Evolutionary conservation across 2,113 vertebrate species (phyloP).

Genomic region (Vidua chalybeata): DNA sequence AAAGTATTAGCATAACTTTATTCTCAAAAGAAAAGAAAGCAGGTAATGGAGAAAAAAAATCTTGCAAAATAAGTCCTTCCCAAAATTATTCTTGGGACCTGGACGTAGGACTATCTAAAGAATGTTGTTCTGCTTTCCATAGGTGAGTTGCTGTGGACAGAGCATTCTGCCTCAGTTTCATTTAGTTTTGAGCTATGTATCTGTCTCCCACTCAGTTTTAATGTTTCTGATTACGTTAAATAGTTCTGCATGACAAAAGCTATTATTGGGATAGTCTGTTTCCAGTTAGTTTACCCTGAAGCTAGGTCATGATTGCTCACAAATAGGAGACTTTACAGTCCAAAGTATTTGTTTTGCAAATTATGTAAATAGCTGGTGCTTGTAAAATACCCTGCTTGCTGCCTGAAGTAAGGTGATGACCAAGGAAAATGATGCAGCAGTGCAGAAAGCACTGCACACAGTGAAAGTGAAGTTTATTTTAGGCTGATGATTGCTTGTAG

Average conservation of each 20-base stretch:
- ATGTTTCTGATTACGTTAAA: background rate
- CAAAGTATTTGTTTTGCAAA: background rate
- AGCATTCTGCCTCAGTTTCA: background rate
- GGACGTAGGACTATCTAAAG: background rate
- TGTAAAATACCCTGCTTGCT: background rate
- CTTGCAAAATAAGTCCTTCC: background rate
- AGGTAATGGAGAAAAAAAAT: background rate
- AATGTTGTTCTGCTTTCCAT: background rate
- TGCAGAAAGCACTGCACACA: background rate
- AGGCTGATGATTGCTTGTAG: background rate
- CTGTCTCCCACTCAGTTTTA: background rate
- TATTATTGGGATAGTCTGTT: background rate
- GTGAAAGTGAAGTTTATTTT: conserved; percentile 8
- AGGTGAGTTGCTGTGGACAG: background rate
- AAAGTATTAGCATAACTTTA: background rate
- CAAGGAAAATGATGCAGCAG: background rate
- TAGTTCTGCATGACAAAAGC: background rate
- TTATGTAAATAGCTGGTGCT: background rate
- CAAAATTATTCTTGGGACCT: background rate
- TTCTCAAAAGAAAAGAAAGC: background rate
- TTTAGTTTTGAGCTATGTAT: background rate
- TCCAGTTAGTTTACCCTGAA: background rate
- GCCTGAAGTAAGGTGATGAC: background rate
- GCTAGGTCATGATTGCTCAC: background rate
- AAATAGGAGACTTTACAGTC: background rate